Conservation (phyloP, 1,140 invertebrate species). For the Myzus persicae region DNA sequence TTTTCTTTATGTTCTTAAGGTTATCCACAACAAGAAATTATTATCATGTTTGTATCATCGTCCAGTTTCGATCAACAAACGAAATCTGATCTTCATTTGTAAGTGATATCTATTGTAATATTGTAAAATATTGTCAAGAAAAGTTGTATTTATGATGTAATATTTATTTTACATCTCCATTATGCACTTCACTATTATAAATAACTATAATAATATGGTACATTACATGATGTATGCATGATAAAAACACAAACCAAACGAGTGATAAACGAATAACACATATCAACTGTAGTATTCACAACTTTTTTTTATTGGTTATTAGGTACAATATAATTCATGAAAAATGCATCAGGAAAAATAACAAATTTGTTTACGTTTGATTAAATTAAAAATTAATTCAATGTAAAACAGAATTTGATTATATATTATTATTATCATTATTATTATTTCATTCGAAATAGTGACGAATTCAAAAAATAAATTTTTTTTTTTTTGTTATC, state of each 20-base stretch:
- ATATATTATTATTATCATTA: neutral
- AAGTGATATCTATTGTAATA: neutral
- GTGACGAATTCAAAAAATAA: neutral
- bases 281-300: neutral
- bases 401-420: neutral
- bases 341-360: neutral
- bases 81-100: neutral
- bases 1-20: neutral
- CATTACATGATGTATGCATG: too few relatives aligned
- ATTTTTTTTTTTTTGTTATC: neutral
- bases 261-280: too few relatives aligned
- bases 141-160: too few relatives aligned
- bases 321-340: neutral
- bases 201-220: too few relatives aligned
- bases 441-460: neutral
- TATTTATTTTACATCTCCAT: neutral
- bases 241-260: too few relatives aligned
- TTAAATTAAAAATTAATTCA: slow-evolving; percentile 15
- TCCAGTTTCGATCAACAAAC: neutral
- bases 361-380: neutral
- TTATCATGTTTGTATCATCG: neutral
- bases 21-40: too few relatives aligned
- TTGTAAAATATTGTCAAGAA: too few relatives aligned
- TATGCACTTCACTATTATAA: neutral
- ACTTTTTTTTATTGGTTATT: neutral